Evolutionary conservation across 2,888 invertebrate genomes (phyloP).

Genomic region (Mythimna loreyi): DNA sequence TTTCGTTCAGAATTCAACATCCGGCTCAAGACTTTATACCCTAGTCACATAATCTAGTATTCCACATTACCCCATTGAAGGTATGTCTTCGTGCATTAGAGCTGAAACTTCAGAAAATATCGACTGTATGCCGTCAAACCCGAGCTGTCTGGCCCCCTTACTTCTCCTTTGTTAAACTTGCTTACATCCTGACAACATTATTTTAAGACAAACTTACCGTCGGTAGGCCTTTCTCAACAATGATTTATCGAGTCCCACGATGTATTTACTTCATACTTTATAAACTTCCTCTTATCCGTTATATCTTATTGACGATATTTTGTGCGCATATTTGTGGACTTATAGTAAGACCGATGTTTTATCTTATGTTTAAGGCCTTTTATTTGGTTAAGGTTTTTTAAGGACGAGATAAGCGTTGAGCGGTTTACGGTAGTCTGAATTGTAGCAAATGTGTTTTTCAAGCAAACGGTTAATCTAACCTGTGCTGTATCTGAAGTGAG

Average conservation of each 20-base stretch:
- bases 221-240: conserved; percentile 78
- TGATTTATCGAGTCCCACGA: conserved; percentile 83
- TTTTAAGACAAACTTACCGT: conserved; percentile 77
- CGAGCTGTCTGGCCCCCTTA: conserved; percentile 54
- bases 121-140: conserved; percentile 30
- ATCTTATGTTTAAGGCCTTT: conserved; percentile 22
- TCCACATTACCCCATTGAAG: background rate
- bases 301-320: conserved; percentile 51
- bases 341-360: conserved; percentile 22
- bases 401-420: conserved; percentile 3
- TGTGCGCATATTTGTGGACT: conserved; percentile 51
- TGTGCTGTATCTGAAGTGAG: background rate
- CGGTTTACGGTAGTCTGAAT: background rate
- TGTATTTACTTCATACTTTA: conserved; percentile 75
- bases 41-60: too few species aligned
- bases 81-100: background rate
- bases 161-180: conserved; percentile 76
- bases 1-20: too few species aligned
- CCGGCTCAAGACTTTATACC: too few species aligned
- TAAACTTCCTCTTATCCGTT: conserved; percentile 55
- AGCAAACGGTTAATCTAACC: background rate
- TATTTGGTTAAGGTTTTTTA: conserved; percentile 29
- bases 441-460: background rate
- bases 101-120: conserved; percentile 36
- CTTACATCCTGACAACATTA: conserved; percentile 81